phyloP scores from a whole-genome alignment of 1,140 invertebrate species.

The Drosophila melanica region DNA sequence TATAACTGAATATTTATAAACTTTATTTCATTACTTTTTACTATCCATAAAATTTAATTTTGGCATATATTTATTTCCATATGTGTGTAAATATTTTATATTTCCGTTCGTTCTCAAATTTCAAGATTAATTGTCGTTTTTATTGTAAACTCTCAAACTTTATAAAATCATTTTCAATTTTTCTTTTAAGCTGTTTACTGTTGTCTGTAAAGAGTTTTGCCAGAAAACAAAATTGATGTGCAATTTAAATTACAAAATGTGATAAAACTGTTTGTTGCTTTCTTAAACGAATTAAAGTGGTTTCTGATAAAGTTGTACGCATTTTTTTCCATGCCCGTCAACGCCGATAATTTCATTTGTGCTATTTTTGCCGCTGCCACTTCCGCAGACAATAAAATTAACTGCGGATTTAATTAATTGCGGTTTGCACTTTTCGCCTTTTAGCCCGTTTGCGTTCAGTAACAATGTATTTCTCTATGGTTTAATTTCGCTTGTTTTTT shows the following conservation, averaged over 20 bases:
- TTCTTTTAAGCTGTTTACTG: no score
- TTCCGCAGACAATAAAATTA: conserved; percentile 66
- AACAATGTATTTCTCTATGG: conserved; percentile 26
- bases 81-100: no score
- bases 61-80: no score
- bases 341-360: conserved; percentile 55
- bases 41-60: no score
- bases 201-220: no score
- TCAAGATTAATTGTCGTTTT: no score
- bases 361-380: conserved; percentile 49
- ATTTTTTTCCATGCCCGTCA: conserved; percentile 22
- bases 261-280: conserved; percentile 23
- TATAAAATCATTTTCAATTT: no score
- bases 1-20: no score
- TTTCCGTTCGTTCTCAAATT: no score
- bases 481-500: conserved; percentile 14
- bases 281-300: conserved; percentile 17
- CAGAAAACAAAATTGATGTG: not conserved
- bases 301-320: conserved; percentile 8
- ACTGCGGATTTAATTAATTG: conserved; percentile 69
- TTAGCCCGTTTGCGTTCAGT: conserved; percentile 28
- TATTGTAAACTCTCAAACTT: no score
- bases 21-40: no score
- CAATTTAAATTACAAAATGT: conserved; percentile 37
- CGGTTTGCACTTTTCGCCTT: conserved; percentile 56